Evolutionary conservation across 2,797 vertebrate species (phyloP), one percentile per base, ranked within the genome.

Genomic region (Threskiornis aethiopicus): DNA sequence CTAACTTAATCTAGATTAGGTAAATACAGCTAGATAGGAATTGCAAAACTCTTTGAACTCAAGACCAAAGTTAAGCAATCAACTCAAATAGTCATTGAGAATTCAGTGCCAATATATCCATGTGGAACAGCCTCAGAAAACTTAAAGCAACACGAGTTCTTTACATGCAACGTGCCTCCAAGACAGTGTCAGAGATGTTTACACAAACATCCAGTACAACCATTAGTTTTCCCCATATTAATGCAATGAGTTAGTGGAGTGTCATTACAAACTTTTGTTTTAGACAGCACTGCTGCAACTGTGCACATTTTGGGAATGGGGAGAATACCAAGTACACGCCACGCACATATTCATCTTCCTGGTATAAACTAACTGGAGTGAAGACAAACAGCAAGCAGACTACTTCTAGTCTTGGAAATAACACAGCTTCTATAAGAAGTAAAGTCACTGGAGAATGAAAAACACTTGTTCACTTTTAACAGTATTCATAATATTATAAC

Each of bases 11-110:
- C 54, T 72, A 84, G 58, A 61, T 72, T 72, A 91, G 31, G 35
- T 79, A 91, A 91, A 91, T 84, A 76, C 13, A 58, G 29, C 26
- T 58, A 82, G 42, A 58, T 69, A 79, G 9, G 10, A 77, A 89
- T 39, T 82, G 24, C 33, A 89, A 84, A 95, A 76, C 28, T 82
- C 51, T 78, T 72, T 91, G 55, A 90, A 84, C 55, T 83, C 44
- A 64, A 62, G 76, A 93, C 33, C 21, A 77, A 77, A 91, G 9
- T 42, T 54, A 83, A 83, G 44, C 35, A 77, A 77, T 59, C 19
- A 72, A 21, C 25, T 72, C 87, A 4, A 16, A 46, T 7, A 69
- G 13, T 10, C 62, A 73, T 77, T 87, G 39, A 65, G 33, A 83
- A 77, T 70, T 82, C 42, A 72, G 7, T 66, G 35, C 19, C 33